Base-by-base conservation (phyloP, 2,113 vertebrate species). In the Amblyornis subalaris region DNA sequence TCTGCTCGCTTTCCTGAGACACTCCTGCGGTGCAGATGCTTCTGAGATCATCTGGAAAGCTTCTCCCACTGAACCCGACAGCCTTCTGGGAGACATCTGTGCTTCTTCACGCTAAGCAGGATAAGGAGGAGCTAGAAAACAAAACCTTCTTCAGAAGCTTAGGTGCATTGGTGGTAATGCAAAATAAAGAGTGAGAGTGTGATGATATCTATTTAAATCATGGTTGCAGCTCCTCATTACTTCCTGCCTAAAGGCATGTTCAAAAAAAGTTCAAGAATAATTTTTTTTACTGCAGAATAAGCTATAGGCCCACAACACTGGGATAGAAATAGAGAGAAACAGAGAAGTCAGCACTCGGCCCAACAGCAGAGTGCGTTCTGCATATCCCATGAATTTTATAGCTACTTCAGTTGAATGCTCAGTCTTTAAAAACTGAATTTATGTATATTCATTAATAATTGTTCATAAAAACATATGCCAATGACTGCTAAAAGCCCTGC, bases 1-100 rank as follows among this genome's bases (percentile, higher is more conserved):
- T 9, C 84, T 54, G 23, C 31, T 88, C 0, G 0, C 44, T 70
- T 58, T 69, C 13, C 35, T 0, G 0, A 35, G 23, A 29, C 65
- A 25, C 23, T 66, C 31, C 48, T 31, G 21, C 1, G 2, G 42
- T 48, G 31, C 22, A 64, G 25, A n/a, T 31, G 36, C 5, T 42
- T 10, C 53, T 70, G 64, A 86, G 45, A 72, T 44, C 13, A 53
- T 42, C 53, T 70, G 53, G 62, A 64, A 83, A 74, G 6, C 35
- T 75, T 79, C 47, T 94, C 24, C 70, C 2, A 3, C 29, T 54
- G 54, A 90, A 76, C 6, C 18, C 3, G 0, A 26, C 4, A 69
- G 45, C 35, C n/a, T 66, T 58, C 47, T 57, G 42, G 55, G 53
- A 90, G 31, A 35, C 5, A 45, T 48, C 40, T 19, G 4, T 44